Conservation (phyloP, 2,113 vertebrate genomes). For the chimpanzee (Pan troglodytes) region DNA sequence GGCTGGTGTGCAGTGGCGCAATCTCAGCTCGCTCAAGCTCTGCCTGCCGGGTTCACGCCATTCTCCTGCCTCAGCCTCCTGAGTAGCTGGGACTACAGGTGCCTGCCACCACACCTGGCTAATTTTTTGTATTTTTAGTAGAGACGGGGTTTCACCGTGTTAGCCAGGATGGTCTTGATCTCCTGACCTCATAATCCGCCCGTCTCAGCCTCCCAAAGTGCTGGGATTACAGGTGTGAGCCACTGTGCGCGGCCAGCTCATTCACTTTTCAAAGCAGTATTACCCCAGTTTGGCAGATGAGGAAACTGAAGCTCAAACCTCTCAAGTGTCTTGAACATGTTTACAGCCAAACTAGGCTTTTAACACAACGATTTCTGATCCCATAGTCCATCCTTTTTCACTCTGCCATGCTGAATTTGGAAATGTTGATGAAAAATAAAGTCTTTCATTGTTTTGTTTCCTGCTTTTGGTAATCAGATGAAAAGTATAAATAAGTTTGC, state of each 20-base stretch:
- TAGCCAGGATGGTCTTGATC: too few species aligned
- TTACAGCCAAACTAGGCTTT: background rate
- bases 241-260: background rate
- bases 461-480: background rate
- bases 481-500: background rate
- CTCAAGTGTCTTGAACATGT: background rate
- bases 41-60: too few species aligned
- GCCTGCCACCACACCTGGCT: too few species aligned
- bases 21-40: too few species aligned
- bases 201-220: too few species aligned
- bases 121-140: too few species aligned
- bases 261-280: background rate
- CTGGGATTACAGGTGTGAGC: too few species aligned
- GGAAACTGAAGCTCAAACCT: background rate
- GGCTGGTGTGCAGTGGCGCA: too few species aligned
- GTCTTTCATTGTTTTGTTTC: background rate
- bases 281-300: background rate
- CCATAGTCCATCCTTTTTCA: background rate
- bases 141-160: too few species aligned
- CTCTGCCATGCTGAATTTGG: background rate
- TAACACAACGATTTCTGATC: background rate
- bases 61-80: too few species aligned
- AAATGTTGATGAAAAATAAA: slow-evolving; percentile 26
- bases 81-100: too few species aligned
- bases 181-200: too few species aligned